Conservation (phyloP, 2,888 invertebrate genomes). For the Lymantria monacha region DNA sequence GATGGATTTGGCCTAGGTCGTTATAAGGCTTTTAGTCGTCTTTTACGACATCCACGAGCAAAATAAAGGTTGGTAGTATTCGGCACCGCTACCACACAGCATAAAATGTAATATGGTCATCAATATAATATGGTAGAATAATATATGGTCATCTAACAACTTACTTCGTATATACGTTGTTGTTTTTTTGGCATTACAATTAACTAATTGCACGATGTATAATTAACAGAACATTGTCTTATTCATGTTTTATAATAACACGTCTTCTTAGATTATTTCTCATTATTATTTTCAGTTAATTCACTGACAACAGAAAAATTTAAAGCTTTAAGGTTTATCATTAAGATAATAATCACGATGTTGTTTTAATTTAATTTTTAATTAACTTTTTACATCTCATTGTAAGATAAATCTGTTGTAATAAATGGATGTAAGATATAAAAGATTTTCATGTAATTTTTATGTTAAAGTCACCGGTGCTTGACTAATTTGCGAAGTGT, state of each 20-base stretch:
- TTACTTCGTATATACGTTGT: background rate
- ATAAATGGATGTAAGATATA: background rate
- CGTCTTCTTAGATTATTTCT: background rate
- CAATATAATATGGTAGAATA: too few species aligned
- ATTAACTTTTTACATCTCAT: slow-evolving; percentile 13
- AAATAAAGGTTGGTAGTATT: too few species aligned
- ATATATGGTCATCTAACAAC: too few species aligned
- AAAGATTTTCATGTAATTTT: slow-evolving; percentile 9
- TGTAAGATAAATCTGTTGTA: slow-evolving; percentile 4
- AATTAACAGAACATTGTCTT: background rate
- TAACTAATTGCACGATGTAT: background rate
- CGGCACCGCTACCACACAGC: too few species aligned
- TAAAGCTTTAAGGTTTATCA: slow-evolving; percentile 6
- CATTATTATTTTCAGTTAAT: background rate
- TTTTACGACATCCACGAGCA: too few species aligned
- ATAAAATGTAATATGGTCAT: too few species aligned
- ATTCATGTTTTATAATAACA: background rate
- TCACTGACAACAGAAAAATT: slow-evolving; percentile 4
- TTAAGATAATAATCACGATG: slow-evolving; percentile 21
- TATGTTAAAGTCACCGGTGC: background rate
- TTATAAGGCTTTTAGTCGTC: too few species aligned
- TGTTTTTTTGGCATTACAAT: background rate
- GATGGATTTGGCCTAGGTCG: too few species aligned
- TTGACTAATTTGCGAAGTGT: background rate
- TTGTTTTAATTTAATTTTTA: slow-evolving; percentile 20